Evolutionary conservation across 2,797 vertebrate species (phyloP).

Genomic region (Chloroceryle inda): DNA sequence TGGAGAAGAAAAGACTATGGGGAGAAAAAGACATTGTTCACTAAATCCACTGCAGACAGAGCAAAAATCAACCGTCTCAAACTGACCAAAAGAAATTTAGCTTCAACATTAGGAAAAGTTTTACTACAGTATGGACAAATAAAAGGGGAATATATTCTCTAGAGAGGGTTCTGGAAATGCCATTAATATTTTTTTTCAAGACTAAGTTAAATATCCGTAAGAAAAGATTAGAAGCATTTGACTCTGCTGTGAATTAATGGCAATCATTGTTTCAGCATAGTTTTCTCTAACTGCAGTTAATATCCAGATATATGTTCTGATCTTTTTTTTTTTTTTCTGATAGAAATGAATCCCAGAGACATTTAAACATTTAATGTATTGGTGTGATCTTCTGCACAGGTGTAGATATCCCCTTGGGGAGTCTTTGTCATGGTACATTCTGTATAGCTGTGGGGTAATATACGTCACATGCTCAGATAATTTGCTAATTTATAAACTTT

Average conservation of each 20-base stretch:
- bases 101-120: neutral
- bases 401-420: constrained; percentile 13
- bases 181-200: neutral
- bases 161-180: neutral
- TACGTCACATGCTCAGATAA: constrained; percentile 4
- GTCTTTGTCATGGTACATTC: neutral
- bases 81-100: neutral
- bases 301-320: neutral
- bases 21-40: neutral
- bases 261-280: neutral
- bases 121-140: neutral
- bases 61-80: neutral
- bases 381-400: neutral
- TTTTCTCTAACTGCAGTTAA: neutral
- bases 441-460: neutral
- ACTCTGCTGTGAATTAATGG: neutral
- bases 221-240: neutral
- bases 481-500: constrained; percentile 34
- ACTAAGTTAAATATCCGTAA: neutral
- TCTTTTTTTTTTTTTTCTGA: neutral
- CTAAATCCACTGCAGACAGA: neutral
- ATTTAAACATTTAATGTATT: constrained; percentile 4
- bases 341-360: neutral
- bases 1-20: neutral
- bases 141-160: neutral